Conservation (phyloP, 2,797 vertebrate genomes). For the Carduelis carduelis region DNA sequence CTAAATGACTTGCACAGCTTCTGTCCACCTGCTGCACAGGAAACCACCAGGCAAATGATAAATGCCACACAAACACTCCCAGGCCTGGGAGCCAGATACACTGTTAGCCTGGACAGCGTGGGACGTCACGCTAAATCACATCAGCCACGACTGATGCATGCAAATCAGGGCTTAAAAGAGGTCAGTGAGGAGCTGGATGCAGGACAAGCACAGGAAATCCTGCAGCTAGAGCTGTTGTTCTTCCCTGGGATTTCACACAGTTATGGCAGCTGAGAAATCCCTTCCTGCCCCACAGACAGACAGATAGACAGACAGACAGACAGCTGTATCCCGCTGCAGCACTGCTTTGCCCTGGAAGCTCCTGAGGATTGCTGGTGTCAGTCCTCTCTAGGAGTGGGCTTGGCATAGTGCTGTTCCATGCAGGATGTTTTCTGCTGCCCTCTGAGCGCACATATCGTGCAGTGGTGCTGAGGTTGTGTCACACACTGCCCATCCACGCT, state of each 20-base stretch:
- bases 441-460: fast-evolving
- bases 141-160: background rate
- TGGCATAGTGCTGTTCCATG: background rate
- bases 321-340: fast-evolving
- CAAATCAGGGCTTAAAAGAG: conserved; percentile 18
- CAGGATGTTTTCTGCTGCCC: background rate
- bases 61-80: background rate
- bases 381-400: background rate
- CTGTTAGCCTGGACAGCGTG: background rate
- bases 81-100: background rate
- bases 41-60: background rate
- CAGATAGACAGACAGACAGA: background rate
- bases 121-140: background rate
- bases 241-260: background rate
- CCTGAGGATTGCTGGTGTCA: background rate
- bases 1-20: conserved; percentile 2
- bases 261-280: background rate
- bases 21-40: conserved; percentile 17
- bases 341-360: background rate
- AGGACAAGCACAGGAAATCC: background rate
- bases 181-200: background rate
- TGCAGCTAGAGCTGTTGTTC: background rate
- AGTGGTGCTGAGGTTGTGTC: background rate
- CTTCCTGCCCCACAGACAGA: background rate
- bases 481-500: background rate